Evolutionary conservation across 2,797 vertebrate genomes (phyloP).

Genomic region (Allobates femoralis): DNA sequence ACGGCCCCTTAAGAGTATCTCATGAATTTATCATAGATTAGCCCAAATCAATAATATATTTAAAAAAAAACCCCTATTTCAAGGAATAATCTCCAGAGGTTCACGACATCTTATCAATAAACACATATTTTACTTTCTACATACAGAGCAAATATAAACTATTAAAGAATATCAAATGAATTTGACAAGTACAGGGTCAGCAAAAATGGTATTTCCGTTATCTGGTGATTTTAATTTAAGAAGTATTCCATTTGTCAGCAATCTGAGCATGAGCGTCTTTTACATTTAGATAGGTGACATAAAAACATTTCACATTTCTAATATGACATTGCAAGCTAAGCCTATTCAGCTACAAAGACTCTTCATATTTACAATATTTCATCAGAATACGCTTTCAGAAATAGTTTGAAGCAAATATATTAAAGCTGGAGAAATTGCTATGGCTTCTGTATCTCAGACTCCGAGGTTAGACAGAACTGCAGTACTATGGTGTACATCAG

Average conservation of each 20-base stretch:
- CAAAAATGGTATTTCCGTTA: not conserved
- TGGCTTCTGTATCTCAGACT: not conserved
- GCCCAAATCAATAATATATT: not conserved
- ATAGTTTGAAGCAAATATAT: not conserved
- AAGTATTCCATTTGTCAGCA: not conserved
- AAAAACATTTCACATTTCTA: not conserved
- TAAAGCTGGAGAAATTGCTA: not conserved
- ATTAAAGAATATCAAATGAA: not conserved
- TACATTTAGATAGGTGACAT: not conserved
- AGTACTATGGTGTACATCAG: too few species aligned
- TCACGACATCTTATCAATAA: not conserved
- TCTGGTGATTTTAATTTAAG: not conserved
- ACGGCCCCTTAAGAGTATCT: too few species aligned
- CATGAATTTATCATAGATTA: not conserved
- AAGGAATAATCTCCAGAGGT: not conserved
- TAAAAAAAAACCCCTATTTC: not conserved
- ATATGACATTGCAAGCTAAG: not conserved
- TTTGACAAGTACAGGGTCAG: not conserved
- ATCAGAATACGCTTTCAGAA: not conserved
- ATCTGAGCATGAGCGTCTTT: not conserved
- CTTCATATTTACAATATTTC: not conserved
- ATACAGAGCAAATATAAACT: not conserved
- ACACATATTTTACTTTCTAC: not conserved
- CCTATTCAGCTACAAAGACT: not conserved
- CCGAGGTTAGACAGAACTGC: too few species aligned